A percentile compares a stretch with the other conserved stretches of the same genome.
Conservation (phyloP, 2,113 vertebrate genomes). For the Bufo bufo region DNA sequence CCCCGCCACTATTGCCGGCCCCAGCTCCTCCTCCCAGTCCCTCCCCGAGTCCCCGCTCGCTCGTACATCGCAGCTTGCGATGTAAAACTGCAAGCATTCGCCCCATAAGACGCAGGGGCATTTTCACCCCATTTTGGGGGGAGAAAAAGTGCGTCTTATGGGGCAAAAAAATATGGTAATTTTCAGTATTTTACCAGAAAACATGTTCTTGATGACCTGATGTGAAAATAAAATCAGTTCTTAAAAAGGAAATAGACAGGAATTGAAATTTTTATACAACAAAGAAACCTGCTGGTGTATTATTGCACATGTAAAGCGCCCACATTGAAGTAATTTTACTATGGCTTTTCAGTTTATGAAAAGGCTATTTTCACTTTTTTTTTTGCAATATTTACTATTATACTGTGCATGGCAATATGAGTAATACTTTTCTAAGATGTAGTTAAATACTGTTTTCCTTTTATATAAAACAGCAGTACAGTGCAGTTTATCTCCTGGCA, state of each 20-base stretch:
- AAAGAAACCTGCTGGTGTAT: neutral
- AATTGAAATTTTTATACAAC: neutral
- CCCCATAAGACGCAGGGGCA: too few relatives aligned
- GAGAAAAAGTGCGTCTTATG: too few relatives aligned
- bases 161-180: too few relatives aligned
- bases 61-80: too few relatives aligned
- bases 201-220: neutral
- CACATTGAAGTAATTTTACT: neutral
- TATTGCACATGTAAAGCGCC: neutral
- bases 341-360: neutral
- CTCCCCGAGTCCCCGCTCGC: too few relatives aligned
- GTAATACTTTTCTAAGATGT: neutral
- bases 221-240: neutral
- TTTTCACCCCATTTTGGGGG: too few relatives aligned
- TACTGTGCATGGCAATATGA: neutral
- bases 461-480: slow-evolving; percentile 13
- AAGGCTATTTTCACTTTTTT: neutral
- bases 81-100: too few relatives aligned
- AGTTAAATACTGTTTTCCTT: neutral
- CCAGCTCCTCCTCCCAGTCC: too few relatives aligned
- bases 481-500: neutral
- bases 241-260: neutral
- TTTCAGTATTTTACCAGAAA: neutral
- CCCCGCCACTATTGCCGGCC: too few relatives aligned
- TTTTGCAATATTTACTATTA: neutral